Evolutionary conservation across 2,797 vertebrate species (phyloP).

Genomic region (Gymnothorax javanicus): DNA sequence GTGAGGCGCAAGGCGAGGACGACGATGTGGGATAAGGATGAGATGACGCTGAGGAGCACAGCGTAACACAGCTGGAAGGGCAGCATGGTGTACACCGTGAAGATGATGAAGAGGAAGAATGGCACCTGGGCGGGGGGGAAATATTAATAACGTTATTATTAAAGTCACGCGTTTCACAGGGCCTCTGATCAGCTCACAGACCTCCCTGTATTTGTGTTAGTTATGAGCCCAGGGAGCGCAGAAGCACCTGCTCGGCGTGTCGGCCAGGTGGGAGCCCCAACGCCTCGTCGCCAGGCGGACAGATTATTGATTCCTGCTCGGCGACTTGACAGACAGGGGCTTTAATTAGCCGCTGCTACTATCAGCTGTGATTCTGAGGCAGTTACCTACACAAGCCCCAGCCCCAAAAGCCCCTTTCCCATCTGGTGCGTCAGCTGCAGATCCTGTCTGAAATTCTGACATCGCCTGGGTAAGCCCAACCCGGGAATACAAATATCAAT

Average conservation of each 20-base stretch:
- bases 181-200: neutral
- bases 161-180: neutral
- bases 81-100: conserved; percentile 91
- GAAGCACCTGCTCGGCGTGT: neutral
- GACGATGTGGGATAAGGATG: conserved; percentile 84
- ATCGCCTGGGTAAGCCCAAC: neutral
- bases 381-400: neutral
- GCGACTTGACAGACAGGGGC: neutral
- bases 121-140: conserved; percentile 77
- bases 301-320: neutral
- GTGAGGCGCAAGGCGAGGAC: conserved; percentile 69
- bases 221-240: neutral
- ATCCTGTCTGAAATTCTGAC: neutral
- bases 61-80: conserved; percentile 87
- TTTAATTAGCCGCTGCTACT: neutral
- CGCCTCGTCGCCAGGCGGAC: neutral
- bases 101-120: conserved; percentile 93
- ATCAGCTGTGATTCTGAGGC: neutral
- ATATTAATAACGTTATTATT: neutral
- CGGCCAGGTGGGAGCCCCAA: neutral
- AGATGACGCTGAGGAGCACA: conserved; percentile 75
- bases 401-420: neutral
- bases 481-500: neutral
- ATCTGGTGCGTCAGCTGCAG: neutral
- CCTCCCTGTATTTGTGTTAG: neutral